phyloP scores from a whole-genome alignment of 2,113 vertebrate genomes.

The Neoarius graeffei region DNA sequence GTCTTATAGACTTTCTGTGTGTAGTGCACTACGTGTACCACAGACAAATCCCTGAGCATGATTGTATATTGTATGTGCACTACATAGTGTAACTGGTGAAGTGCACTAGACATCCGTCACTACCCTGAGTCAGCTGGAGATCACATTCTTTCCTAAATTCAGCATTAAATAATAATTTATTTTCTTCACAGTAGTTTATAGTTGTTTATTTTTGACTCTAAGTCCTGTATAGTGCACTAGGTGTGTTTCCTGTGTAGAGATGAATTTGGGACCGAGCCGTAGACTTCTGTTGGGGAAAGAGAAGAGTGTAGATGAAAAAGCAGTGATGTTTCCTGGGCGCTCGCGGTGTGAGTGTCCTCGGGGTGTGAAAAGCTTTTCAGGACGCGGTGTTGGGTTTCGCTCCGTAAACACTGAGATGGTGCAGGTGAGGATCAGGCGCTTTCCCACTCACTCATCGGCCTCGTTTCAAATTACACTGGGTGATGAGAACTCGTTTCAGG shows the following conservation, averaged over 20 bases:
- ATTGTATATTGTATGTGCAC: background rate
- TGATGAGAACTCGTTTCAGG: background rate
- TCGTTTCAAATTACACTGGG: slow-evolving; percentile 17
- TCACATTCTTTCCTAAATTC: background rate
- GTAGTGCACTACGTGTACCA: background rate
- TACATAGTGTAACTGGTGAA: background rate
- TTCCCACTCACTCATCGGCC: background rate
- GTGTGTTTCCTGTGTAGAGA: background rate
- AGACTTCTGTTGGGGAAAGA: background rate
- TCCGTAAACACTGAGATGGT: slow-evolving; percentile 40
- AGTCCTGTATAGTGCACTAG: background rate
- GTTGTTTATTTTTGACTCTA: background rate
- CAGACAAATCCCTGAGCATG: background rate
- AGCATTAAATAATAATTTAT: background rate
- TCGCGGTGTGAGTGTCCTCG: background rate
- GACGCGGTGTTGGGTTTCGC: slow-evolving; percentile 49
- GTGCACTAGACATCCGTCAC: background rate
- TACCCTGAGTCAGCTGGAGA: background rate
- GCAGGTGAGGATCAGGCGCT: slow-evolving; percentile 29
- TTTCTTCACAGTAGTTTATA: background rate
- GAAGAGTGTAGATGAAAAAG: background rate
- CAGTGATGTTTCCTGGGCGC: background rate
- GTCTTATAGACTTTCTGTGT: background rate
- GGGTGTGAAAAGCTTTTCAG: background rate
- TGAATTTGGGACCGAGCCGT: background rate